Base-by-base conservation (phyloP, 2,888 invertebrate genomes). In the Clanis bilineata region DNA sequence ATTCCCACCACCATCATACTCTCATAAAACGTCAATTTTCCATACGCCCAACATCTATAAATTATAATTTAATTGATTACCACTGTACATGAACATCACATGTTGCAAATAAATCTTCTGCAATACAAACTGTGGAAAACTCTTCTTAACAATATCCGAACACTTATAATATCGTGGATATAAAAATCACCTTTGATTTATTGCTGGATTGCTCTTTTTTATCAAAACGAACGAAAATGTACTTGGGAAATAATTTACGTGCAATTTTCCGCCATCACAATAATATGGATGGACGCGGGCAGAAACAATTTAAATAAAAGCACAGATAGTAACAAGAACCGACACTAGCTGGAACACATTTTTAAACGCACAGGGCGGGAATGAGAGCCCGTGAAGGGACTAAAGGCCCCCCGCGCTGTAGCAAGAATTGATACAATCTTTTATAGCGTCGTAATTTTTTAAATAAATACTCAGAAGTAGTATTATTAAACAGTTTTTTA, bases 161-260 rank as follows among this genome's bases (percentile, higher is more conserved):
- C 47, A 21, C 39, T 25, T 39, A 58, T 58, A 44, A 23, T 51
- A 51, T 32, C 18, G 18, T 18, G 18, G 28, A 32, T 51, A 32
- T 28, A 15, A 58, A 44, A 58, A 51, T 58, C 47, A 25, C 10
- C 12, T 39, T 12, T 58, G 58, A 58, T 58, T 58, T 58, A 58
- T 28, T 12, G 39, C 25, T 18, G 5, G 3, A 58, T 51, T 58
- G 47, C 47, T n/a, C n/a, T 15, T 47, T 22, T 44, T 28, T 32
- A 41, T 41, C 41, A 7, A 18, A 36, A 18, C 41, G 7, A 28
- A 39, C 25, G 43, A 18, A 28, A 28, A 56, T 43, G 41, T 43
- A 28, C 41, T 57, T 44, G 45, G 28, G 23, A 23, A 7, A 38
- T 39, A 39, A 58, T 39, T 47, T 39, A 51, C 22, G 25, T 38